These are phyloP conservation scores for Hippocampus zosterae DNA, from an alignment of 2,113 vertebrate species.

Conservation along the genomic window DNA sequence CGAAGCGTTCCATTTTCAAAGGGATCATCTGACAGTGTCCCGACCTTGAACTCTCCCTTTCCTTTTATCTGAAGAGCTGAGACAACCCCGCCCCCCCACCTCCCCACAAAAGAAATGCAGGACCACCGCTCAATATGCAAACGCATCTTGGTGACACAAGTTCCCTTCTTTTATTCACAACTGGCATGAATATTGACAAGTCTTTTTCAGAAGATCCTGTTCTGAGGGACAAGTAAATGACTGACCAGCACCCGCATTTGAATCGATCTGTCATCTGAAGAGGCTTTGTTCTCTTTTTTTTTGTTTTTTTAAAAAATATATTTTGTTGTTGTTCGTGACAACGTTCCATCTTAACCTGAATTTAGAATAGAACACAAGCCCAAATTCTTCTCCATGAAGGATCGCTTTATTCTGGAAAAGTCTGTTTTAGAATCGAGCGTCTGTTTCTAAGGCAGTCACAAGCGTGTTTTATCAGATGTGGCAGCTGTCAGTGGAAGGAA, in stretches of 20 bases:
- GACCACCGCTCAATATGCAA: constrained; percentile 68
- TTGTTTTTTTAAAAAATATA: no score
- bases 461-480: not conserved
- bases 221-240: constrained; percentile 42
- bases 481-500: constrained; percentile 10
- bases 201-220: constrained; percentile 38
- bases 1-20: constrained; percentile 72
- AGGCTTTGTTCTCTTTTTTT: constrained; percentile 11
- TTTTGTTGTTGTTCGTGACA: not conserved
- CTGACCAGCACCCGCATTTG: constrained; percentile 18
- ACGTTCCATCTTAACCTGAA: constrained; percentile 10
- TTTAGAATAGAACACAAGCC: constrained; percentile 6
- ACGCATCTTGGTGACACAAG: constrained; percentile 57
- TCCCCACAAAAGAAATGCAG: constrained; percentile 57
- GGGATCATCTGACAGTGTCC: constrained; percentile 62
- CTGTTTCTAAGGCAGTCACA: not conserved
- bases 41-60: constrained; percentile 54
- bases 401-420: not conserved
- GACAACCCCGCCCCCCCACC: no score
- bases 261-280: constrained; percentile 30
- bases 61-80: constrained; percentile 73
- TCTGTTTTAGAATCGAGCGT: not conserved
- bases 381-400: not conserved
- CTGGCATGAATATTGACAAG: constrained; percentile 66
- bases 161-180: constrained; percentile 58